Evolutionary conservation across 2,797 vertebrate genomes (phyloP).

Genomic region (Pterois miles): DNA sequence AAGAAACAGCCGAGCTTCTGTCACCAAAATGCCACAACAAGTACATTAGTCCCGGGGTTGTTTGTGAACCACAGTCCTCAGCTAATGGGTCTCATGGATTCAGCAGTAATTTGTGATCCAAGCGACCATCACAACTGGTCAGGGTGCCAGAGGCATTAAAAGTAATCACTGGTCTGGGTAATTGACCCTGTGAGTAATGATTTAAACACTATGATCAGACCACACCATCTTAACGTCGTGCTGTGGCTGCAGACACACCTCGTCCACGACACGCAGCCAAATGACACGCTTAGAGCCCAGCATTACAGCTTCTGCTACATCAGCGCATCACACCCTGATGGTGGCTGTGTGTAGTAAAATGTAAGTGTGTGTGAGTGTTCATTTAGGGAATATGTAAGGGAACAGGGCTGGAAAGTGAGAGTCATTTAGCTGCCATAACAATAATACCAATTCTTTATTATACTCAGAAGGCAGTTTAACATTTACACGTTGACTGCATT

Average conservation of each 20-base stretch:
- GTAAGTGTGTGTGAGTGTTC: neutral
- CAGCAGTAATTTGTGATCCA: constrained; percentile 63
- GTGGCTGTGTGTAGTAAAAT: constrained; percentile 16
- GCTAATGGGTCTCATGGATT: constrained; percentile 54
- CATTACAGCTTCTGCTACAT: constrained; percentile 68
- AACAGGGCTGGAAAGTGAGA: neutral
- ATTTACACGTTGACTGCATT: neutral
- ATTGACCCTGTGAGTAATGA: constrained; percentile 75
- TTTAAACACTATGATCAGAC: constrained; percentile 81
- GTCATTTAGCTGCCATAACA: neutral
- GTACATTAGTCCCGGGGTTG: constrained; percentile 28
- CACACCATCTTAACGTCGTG: constrained; percentile 57
- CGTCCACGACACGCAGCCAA: constrained; percentile 57
- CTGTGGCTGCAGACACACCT: constrained; percentile 73
- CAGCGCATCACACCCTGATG: constrained; percentile 38
- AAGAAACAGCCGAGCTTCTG: neutral
- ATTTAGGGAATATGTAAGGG: neutral
- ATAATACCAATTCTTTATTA: neutral
- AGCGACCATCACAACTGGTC: constrained; percentile 47
- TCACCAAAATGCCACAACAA: constrained; percentile 22
- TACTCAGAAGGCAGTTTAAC: neutral
- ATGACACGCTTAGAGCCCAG: constrained; percentile 58
- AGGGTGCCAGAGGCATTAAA: constrained; percentile 63
- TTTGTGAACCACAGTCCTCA: constrained; percentile 51
- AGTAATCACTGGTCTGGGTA: constrained; percentile 78